These are phyloP conservation scores for Andrena fulva DNA, from an alignment of 2,888 invertebrate species.

Conservation along the genomic window DNA sequence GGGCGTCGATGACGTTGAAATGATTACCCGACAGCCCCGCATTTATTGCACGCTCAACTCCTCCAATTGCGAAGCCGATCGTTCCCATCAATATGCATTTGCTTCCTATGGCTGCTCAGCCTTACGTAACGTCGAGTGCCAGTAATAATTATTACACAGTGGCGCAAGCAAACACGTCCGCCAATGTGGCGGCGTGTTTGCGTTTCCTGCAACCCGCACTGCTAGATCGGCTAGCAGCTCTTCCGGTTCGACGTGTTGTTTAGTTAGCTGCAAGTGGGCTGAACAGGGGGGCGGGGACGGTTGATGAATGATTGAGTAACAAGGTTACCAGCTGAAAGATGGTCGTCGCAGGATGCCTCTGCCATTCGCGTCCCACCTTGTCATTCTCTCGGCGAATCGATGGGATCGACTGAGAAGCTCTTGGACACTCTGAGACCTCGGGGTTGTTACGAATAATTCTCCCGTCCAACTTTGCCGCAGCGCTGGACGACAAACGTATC, in stretches of 20 bases:
- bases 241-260: conserved; percentile 9
- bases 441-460: conserved; percentile 46
- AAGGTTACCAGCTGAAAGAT: background rate
- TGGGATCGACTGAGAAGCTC: too few species aligned
- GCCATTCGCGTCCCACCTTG: too few species aligned
- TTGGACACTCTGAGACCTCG: background rate
- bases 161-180: conserved; percentile 13
- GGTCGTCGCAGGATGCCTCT: too few species aligned
- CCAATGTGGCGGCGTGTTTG: conserved; percentile 10
- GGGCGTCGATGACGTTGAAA: background rate
- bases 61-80: background rate
- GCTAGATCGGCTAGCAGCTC: background rate
- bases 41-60: background rate
- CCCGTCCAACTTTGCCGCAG: background rate
- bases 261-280: background rate
- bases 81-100: conserved; percentile 4
- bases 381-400: too few species aligned
- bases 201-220: conserved; percentile 16
- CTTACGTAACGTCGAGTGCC: conserved; percentile 9
- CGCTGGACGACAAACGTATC: background rate
- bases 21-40: background rate
- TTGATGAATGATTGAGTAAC: background rate
- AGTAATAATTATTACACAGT: conserved; percentile 18
- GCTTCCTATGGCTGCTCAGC: background rate
- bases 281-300: background rate